Percentiles rank a stretch among this genome's conserved stretches.
Evolutionary conservation across 2,113 vertebrate genomes (phyloP).

Genomic region (Bettongia penicillata): DNA sequence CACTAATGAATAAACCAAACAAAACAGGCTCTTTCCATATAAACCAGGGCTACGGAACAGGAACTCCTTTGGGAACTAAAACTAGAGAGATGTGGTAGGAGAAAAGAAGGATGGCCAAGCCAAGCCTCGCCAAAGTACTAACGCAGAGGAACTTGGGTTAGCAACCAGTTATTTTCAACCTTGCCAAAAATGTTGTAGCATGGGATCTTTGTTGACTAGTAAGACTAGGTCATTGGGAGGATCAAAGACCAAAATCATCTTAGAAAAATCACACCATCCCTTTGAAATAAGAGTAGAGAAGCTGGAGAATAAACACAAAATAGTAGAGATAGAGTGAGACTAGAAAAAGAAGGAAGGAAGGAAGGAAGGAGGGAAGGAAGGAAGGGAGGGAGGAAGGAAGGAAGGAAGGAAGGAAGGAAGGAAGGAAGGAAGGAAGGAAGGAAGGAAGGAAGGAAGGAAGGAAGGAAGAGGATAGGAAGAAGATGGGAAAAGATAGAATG

Average conservation of each 20-base stretch:
- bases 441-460: background rate
- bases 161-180: background rate
- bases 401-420: background rate
- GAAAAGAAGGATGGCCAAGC: background rate
- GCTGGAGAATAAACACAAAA: background rate
- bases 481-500: background rate
- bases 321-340: background rate
- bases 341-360: background rate
- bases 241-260: background rate
- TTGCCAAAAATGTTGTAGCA: slow-evolving; percentile 1
- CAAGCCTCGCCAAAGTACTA: background rate
- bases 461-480: background rate
- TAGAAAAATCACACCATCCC: background rate
- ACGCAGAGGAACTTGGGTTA: background rate
- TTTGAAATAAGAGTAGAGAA: background rate
- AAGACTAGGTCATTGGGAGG: background rate
- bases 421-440: background rate
- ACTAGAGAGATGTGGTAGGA: background rate
- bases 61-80: background rate
- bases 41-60: background rate
- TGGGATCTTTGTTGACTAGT: background rate
- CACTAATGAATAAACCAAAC: background rate
- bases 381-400: background rate
- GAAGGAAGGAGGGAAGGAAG: background rate
- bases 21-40: background rate